Base-by-base conservation (phyloP, 2,888 invertebrate species). In the Meloe dianella region DNA sequence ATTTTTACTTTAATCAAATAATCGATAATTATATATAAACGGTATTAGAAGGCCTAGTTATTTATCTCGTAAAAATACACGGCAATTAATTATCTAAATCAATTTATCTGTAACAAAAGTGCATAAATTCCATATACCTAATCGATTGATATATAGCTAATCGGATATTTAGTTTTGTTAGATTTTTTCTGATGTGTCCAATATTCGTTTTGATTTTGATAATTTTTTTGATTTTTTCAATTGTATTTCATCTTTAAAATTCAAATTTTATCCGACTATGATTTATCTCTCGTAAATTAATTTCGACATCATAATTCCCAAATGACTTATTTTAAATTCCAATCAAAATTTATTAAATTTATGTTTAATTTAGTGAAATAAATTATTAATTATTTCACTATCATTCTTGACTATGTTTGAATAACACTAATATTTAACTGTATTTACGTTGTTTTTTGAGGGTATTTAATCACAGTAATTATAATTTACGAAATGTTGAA, bases 11-110 rank as follows among this genome's bases (percentile, higher is more conserved):
- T 17, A 20, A 47, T 8, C 20, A 20, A 47, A 20, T 51, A 54
- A 60, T 54, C n/a, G 20, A n/a, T 35, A 22, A 12, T 22, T 24
- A 59, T n/a, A 32, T 59, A 67, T 64, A 64, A 64, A 67, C 67
- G 64, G 67, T 61, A 64, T 67, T 67, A 67, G 61, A 61, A 67
- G 67, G 64, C 67, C 60, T 62, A 61, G 61, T 61, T 67, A 64
- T 51, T 67, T 67, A 64, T 67, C 64, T 59, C 67, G 67, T 67
- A 67, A 67, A 38, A 14, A 20, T 61, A 47, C 35, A 30, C 61
- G 64, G 54, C 51, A 61, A 54, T 60, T 20, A 60, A 41, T 32
- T 47, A 54, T 54, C 61, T 9, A 54, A n/a, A n/a, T n/a, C n/a
- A n/a, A n/a, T n/a, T 67, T 64, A 67, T 64, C 67, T 67, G 67